phyloP scores from a whole-genome alignment of 2,113 vertebrate genomes.

The Varanus salvator region DNA sequence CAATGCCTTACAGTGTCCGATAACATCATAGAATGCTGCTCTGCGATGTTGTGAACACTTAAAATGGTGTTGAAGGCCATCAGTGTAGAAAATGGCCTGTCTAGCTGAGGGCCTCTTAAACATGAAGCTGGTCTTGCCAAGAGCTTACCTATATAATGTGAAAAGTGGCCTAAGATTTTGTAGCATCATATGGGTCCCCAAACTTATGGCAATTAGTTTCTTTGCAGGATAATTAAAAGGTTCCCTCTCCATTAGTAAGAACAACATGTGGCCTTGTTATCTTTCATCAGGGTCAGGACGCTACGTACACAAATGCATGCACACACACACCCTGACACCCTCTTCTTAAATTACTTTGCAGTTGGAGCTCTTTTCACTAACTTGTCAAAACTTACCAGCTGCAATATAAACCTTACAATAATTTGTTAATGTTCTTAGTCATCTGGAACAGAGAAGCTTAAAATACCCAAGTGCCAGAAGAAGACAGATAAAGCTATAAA shows the following conservation, averaged over 20 bases:
- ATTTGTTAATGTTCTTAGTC: constrained; percentile 69
- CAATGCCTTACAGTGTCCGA: background rate
- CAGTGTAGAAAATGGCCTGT: background rate
- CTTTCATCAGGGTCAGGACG: background rate
- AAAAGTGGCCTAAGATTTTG: background rate
- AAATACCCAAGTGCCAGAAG: constrained; percentile 68
- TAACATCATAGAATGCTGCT: background rate
- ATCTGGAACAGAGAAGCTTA: constrained; percentile 66
- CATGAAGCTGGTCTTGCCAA: background rate
- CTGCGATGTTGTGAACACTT: background rate
- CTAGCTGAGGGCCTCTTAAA: background rate
- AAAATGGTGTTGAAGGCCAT: no score
- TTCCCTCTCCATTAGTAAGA: background rate
- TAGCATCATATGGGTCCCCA: accelerated
- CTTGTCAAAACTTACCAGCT: constrained; percentile 62
- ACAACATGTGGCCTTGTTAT: background rate
- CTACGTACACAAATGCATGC: background rate
- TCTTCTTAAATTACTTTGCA: constrained; percentile 43
- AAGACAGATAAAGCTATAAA: constrained; percentile 69
- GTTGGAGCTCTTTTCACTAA: constrained; percentile 50
- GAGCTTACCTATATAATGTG: background rate
- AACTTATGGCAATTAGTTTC: accelerated
- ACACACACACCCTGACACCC: background rate
- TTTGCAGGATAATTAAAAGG: accelerated
- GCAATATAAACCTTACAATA: constrained; percentile 63